Conservation (phyloP, 37 sponge, comb jelly and placozoan species). For the Halichondria panicea region DNA sequence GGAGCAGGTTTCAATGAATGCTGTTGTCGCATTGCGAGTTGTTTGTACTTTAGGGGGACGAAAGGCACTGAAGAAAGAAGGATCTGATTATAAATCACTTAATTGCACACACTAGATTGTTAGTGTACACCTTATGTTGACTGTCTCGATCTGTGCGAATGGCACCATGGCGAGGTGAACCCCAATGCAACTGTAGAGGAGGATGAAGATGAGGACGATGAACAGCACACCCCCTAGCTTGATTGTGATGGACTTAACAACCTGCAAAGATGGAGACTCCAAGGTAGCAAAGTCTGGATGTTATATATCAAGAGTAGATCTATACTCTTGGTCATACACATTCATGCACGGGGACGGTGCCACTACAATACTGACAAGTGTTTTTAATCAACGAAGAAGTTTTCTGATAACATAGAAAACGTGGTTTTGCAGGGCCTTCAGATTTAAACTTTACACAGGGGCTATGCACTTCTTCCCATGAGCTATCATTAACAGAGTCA, state of each 20-base stretch:
- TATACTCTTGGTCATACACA: no score
- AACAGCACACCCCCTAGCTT: constrained; percentile 55
- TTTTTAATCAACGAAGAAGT: no score
- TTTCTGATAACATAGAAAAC: no score
- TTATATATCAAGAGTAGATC: no score
- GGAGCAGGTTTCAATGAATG: background rate
- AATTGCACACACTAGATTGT: background rate
- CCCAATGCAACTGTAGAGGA: constrained; percentile 70
- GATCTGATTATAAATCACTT: no score
- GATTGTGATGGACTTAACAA: constrained; percentile 39
- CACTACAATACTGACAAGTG: no score
- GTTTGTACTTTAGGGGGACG: background rate
- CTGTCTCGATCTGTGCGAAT: constrained; percentile 1
- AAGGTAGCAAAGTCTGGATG: no score
- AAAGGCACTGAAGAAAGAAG: background rate
- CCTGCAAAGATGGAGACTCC: constrained; percentile 28
- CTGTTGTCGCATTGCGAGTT: background rate
- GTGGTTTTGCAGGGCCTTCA: no score
- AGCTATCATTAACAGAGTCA: no score
- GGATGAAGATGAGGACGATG: constrained; percentile 54
- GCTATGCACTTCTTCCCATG: no score
- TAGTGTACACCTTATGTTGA: constrained; percentile 11
- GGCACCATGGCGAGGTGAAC: constrained; percentile 53
- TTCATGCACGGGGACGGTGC: no score
- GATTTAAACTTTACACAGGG: no score